Conservation (phyloP, 2,888 invertebrate genomes). For the Mactromeris polynyma region DNA sequence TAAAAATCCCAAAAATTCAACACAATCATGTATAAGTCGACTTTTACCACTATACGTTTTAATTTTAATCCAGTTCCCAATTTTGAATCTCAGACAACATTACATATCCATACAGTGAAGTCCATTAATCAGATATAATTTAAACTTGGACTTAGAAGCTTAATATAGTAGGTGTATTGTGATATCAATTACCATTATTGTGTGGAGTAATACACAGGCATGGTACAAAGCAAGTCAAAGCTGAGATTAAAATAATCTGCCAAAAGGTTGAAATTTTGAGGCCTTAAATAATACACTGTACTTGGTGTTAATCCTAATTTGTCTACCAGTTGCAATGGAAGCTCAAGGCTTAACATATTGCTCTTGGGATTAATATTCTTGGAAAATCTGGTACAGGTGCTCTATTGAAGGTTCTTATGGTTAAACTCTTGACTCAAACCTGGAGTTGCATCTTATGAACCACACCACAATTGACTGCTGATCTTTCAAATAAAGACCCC, state of each 20-base stretch:
- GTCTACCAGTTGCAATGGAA: neutral
- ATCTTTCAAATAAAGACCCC: too few relatives aligned
- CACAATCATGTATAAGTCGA: neutral
- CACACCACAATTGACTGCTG: too few relatives aligned
- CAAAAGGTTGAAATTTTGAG: neutral
- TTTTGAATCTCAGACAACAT: neutral
- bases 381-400: too few relatives aligned
- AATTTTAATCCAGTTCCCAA: neutral
- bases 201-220: neutral
- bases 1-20: too few relatives aligned
- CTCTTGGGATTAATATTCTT: neutral
- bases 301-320: neutral
- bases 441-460: too few relatives aligned
- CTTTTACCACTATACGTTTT: neutral
- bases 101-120: neutral
- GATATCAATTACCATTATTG: neutral
- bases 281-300: neutral
- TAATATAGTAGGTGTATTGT: neutral
- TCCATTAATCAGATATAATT: neutral
- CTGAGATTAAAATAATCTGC: constrained; percentile 14
- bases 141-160: neutral
- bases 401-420: too few relatives aligned
- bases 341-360: neutral
- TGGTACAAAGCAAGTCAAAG: neutral
- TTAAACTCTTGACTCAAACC: too few relatives aligned